Base-by-base conservation (phyloP, 1,140 invertebrate genomes). In the Ceratina japonica region DNA sequence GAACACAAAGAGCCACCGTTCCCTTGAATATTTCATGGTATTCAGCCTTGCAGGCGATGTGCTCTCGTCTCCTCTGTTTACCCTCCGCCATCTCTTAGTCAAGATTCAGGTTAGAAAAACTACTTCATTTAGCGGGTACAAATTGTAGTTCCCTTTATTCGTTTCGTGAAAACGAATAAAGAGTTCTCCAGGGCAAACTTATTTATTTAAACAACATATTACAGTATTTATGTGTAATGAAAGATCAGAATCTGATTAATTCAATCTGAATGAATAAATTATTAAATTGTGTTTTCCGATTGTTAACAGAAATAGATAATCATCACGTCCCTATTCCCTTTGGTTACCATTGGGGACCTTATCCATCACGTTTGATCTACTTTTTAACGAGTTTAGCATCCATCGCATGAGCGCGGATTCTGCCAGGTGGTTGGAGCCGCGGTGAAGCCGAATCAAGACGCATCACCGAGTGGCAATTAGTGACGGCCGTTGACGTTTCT, bases 401-500 rank as follows among this genome's bases (percentile, higher is more conserved):
- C 8, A 31, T 56, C 63, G 31, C 64, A 13, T 71, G 18, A 24
- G n/a, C 2, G 27, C 13, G 7, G 27, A 81, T 82, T 86, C 56
- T 76, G 72, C 73, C 84, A 81, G 75, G 84, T 86, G 87, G 74
- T 76, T 74, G 56, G 62, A 71, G 62, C 58, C 63, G 54, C 27
- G 51, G 56, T 10, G 69, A 20, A 84, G 51, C 31, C 64, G 75
- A 81, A 87, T 87, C 83, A 78, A 85, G 81, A 88, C 85, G 78
- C 75, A 58, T 84, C 61, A 18, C 59, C 70, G 68, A 87, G 84
- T 85, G 75, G 80, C 88, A 90, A 91, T 90, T 90, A 90, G 82
- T 44, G 37, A 87, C 75, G 82, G 84, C 88, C 86, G 88, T 91
- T 90, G 85, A 79, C 87, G 83, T 87, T 88, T 81, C 75, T 86